Base-by-base conservation (phyloP, 2,888 invertebrate genomes). In the Ochropleura plecta region DNA sequence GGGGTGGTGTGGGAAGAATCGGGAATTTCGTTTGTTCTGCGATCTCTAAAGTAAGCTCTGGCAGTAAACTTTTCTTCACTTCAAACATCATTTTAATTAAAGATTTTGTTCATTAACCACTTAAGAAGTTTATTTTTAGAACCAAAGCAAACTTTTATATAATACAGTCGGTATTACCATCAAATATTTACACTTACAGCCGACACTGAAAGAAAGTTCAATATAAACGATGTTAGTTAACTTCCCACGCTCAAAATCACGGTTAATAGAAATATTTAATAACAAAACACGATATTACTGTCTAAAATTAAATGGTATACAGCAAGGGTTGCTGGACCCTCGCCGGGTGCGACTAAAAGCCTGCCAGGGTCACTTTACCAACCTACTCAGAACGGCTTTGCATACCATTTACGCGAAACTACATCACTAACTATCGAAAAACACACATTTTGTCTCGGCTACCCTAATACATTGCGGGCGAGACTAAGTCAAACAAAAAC, bases 261-360 rank as follows among this genome's bases (percentile, higher is more conserved):
- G 57, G 63, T 53, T 76, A 57, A 67, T 73, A 82, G 71, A 82
- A 82, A 85, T 79, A 76, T 84, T 84, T 78, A 49, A 78, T 70
- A 79, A 71, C 71, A 78, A 82, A 80, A 79, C 69, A 72, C 70
- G 62, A 72, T 81, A 77, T 76, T 76, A 76, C 66, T 76, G 79
- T 62, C 71, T 78, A 75, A 79, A 87, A 84, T 88, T 87, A 82
- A 87, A 84, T 68, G 73, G 68, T 73, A 66, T 67, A 76, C 53
- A 70, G 76, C 66, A 70, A 62, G 73, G 78, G 77, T 78, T 78
- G 30, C 57, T 60, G 57, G 62, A 51, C 30, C 67, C 67, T 71
- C 79, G 69, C 87, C 88, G 87, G 85, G 76, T 90, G 90, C 76
- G 63, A 57, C 86, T 91, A 90, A 91, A 90, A 90, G 90, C 91